Base-by-base conservation (phyloP, 2,888 invertebrate species). In the Chouioia cunea region DNA sequence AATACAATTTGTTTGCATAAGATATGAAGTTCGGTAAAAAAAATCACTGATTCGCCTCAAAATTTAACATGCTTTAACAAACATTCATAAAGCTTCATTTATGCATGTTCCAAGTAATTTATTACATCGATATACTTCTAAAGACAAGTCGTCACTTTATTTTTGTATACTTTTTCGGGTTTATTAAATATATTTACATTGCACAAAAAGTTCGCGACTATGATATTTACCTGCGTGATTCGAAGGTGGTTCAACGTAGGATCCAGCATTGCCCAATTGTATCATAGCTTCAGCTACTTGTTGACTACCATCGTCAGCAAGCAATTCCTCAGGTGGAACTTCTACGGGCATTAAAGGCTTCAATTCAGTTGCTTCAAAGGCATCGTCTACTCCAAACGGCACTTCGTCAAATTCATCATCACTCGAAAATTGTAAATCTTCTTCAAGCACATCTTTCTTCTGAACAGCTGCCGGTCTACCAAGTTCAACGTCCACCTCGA, bases 211-310 rank as follows among this genome's bases (percentile, higher is more conserved):
- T n/a, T n/a, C n/a, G n/a, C n/a, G n/a, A n/a, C n/a, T n/a, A n/a
- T n/a, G n/a, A 36, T 46, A 54, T 58, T 70, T 77, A 84, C 85
- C 85, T 78, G 67, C 56, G 6, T 84, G 84, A 18, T 84, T 83
- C 60, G 85, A 84, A 0, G 68, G 36, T 65, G 80, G 83, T 54
- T 84, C 85, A 1, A 36, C 36, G 82, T 91, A 91, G 83, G 89
- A 92, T 67, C 90, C 90, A 83, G 91, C 89, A 76, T 90, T 89
- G 2, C 90, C 89, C 47, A 93, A 87, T 82, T 93, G 92, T 50
- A 93, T 92, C 91, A 93, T 91, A 12, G 93, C 92, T 83, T 93
- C 93, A 0, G 91, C 92, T 0, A 90, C 93, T 79, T 93, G 93
- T 74, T 89, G 88, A 79, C 90, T 90, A 80, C 90, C 90, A 77